A percentile compares a stretch with the other conserved stretches of the same genome.
Evolutionary conservation across 2,113 vertebrate genomes (phyloP).

Genomic region (Crocuta crocuta): DNA sequence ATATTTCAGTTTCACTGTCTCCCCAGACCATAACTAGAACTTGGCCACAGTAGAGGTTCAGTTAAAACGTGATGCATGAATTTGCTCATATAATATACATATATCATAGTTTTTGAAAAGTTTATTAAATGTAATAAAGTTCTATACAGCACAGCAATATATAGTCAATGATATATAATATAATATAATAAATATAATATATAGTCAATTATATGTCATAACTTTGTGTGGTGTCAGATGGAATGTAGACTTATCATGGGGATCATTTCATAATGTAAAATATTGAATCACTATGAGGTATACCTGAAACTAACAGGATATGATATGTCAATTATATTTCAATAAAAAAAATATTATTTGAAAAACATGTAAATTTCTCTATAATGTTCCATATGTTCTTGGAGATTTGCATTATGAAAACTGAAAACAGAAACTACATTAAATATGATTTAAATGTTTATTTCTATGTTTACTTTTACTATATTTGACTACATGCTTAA

Average conservation of each 20-base stretch:
- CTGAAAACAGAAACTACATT: neutral
- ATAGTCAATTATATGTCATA: neutral
- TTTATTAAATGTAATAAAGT: neutral
- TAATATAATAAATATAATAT: neutral
- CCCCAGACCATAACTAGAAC: neutral
- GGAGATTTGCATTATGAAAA: neutral
- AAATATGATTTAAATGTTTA: neutral
- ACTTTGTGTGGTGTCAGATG: neutral
- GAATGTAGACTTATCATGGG: neutral
- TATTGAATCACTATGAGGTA: neutral
- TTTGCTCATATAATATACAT: neutral
- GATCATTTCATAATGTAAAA: neutral
- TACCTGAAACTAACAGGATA: neutral
- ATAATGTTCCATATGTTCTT: neutral
- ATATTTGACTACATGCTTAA: neutral
- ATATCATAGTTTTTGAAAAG: neutral
- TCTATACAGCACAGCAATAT: neutral
- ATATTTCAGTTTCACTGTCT: neutral
- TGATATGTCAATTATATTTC: neutral
- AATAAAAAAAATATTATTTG: neutral
- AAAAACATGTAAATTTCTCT: neutral
- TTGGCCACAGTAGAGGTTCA: neutral
- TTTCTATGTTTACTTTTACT: neutral
- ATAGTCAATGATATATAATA: neutral
- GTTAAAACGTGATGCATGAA: neutral